Base-by-base conservation (phyloP, 2,888 invertebrate species). In the Agrotis clavis region DNA sequence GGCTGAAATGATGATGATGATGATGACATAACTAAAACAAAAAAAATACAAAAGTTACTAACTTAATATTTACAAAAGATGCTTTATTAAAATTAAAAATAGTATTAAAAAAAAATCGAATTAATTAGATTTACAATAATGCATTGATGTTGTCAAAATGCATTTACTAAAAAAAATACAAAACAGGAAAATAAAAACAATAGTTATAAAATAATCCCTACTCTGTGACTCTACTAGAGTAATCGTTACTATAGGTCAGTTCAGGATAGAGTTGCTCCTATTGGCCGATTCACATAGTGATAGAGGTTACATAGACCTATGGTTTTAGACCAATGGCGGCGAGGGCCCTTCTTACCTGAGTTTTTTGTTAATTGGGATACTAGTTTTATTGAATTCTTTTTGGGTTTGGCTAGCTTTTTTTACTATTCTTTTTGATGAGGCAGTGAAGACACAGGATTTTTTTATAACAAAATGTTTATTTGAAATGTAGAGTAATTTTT, bases 221-320 rank as follows among this genome's bases (percentile, higher is more conserved):
- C 67, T 66, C 57, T 67, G 56, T 13, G 14, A 4, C 3, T 18
- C 63, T 53, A 79, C 59, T 67, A 62, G 61, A 81, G 11, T 11
- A 57, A n/a, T n/a, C 18, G 18, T 63, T 70, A 25, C 51, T 65
- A 71, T 81, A 77, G 71, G 77, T 76, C 77, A 81, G 78, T 56
- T 57, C 19, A 53, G 63, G 53, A 60, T 48, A 64, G 45, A 41
- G 50, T 13, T 19, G 48, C 30, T 56, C 51, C 6, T 19, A 83
- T 83, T 83, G 83, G 83, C 63, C 61, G 71, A 0, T 11, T n/a
- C 45, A 82, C 70, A 82, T 74, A 81, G 68, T 62, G 51, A 74
- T 84, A 68, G 74, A 74, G 61, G 62, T 14, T 19, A 57, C 57
- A 57, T 57, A 57, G 41, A 63, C 30, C 66, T 70, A 35, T 63